A percentile compares a stretch with the other conserved stretches of the same genome.
phyloP scores from a whole-genome alignment of 2,888 invertebrate species.

The Thera obeliscata region DNA sequence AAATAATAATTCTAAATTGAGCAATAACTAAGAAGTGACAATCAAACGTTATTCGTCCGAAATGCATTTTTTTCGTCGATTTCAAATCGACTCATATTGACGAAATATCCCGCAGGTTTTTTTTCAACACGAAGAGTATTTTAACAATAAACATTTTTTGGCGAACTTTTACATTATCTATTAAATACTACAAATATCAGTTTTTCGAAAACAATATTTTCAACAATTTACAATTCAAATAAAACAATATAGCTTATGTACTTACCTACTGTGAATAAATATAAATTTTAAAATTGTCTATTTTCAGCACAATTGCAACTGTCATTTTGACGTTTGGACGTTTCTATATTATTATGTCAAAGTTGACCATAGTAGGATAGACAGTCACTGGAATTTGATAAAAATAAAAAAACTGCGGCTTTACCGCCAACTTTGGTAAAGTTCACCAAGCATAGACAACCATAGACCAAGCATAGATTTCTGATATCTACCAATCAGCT shows the following conservation, averaged over 20 bases:
- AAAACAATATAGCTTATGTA: not conserved
- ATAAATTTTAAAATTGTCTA: not conserved
- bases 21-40: conserved; percentile 74
- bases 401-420: no score
- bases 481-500: no score
- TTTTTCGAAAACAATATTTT: conserved; percentile 21
- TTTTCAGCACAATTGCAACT: not conserved
- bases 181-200: conserved; percentile 23
- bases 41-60: conserved; percentile 74
- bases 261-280: no score
- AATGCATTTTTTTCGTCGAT: conserved; percentile 25
- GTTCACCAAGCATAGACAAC: no score
- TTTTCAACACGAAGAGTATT: conserved; percentile 7
- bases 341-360: no score
- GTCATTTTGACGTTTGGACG: conserved; percentile 1
- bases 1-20: conserved; percentile 73
- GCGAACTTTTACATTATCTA: conserved; percentile 2
- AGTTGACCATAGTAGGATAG: no score
- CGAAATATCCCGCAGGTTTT: not conserved
- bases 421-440: no score
- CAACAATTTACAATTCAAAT: conserved; percentile 4
- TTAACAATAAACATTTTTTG: conserved; percentile 18
- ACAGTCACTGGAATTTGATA: no score
- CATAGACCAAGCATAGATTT: no score
- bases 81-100: conserved; percentile 22